Evolutionary conservation across 2,113 vertebrate genomes (phyloP).

Genomic region (Rafetus swinhoei): DNA sequence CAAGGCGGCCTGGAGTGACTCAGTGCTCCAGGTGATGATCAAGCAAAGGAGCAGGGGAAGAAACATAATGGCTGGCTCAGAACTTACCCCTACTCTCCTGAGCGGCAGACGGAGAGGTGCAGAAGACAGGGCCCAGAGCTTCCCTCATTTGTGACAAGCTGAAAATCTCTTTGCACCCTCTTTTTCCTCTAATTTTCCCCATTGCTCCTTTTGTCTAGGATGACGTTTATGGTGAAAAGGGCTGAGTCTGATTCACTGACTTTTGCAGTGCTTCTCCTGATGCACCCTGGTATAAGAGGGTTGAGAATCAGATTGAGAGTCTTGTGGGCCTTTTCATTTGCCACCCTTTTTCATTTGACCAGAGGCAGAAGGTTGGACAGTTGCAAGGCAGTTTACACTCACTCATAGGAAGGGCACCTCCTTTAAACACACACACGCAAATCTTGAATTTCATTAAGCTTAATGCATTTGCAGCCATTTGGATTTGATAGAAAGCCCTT

Average conservation of each 20-base stretch:
- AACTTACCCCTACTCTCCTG: neutral
- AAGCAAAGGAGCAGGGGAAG: neutral
- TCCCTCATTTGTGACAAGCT: neutral
- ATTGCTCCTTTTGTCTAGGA: neutral
- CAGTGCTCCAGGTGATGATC: neutral
- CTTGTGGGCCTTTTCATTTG: slow-evolving; percentile 15
- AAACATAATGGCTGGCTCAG: neutral
- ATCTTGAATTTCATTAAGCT: slow-evolving; percentile 33
- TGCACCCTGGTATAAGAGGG: slow-evolving; percentile 52
- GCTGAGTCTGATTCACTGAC: neutral
- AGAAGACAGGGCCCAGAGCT: neutral
- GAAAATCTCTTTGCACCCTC: neutral
- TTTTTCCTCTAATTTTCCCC: neutral
- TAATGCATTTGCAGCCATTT: slow-evolving; percentile 20
- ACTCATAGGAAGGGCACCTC: slow-evolving; percentile 36
- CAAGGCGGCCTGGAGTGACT: no score
- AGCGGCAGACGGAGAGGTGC: neutral
- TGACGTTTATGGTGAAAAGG: neutral
- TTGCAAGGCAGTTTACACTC: neutral
- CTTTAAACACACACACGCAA: slow-evolving; percentile 13
- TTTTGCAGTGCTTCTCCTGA: neutral
- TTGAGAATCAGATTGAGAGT: slow-evolving; percentile 2
- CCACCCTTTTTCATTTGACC: neutral
- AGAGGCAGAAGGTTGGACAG: neutral
- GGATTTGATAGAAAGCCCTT: slow-evolving; percentile 53